Conservation (phyloP, 1,140 invertebrate genomes). For the Mizuhopecten yessoensis region DNA sequence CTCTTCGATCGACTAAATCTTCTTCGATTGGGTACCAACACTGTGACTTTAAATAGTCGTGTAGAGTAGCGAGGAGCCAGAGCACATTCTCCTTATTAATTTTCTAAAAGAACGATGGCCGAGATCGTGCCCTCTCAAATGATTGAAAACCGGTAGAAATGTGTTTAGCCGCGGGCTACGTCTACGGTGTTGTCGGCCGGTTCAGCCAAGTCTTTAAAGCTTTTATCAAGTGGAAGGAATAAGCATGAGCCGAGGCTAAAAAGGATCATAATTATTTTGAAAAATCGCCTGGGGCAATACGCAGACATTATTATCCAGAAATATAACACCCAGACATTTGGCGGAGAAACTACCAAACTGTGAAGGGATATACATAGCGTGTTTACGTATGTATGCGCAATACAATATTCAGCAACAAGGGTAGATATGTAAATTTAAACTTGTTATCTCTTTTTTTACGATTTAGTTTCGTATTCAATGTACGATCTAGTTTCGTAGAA, state of each 20-base stretch:
- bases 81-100: slow-evolving; percentile 28
- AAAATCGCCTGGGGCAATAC: not conserved
- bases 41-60: not conserved
- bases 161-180: not conserved
- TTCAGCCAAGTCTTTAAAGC: slow-evolving; percentile 38
- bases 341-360: slow-evolving; percentile 23
- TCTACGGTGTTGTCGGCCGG: not conserved
- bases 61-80: not conserved
- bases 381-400: not conserved
- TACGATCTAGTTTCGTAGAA: not conserved
- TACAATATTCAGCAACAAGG: not conserved
- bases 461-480: no score
- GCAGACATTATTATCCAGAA: slow-evolving; percentile 38
- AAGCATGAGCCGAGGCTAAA: slow-evolving; percentile 29
- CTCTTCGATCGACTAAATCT: no score
- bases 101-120: slow-evolving; percentile 22
- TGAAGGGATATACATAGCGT: not conserved
- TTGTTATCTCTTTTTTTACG: not conserved
- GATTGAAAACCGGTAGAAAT: slow-evolving; percentile 38
- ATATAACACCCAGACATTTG: slow-evolving; percentile 34
- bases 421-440: no score
- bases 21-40: not conserved
- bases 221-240: slow-evolving; percentile 39
- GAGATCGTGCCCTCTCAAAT: slow-evolving; percentile 13
- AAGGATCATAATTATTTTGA: slow-evolving; percentile 40